A percentile compares a stretch with the other conserved stretches of the same genome.
phyloP scores from a whole-genome alignment of 2,113 vertebrate genomes.

The Sander vitreus region DNA sequence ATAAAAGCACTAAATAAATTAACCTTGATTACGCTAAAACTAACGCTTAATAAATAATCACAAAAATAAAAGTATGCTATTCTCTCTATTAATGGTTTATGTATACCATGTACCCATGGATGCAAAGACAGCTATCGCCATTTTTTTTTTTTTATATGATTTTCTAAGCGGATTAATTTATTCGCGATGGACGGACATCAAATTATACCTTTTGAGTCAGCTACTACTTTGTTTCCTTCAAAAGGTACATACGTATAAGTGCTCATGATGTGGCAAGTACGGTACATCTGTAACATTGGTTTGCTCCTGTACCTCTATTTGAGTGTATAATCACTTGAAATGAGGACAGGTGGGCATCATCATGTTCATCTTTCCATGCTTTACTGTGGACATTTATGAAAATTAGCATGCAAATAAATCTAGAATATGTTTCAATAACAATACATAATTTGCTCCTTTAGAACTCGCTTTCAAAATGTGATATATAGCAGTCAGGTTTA shows the following conservation, averaged over 20 bases:
- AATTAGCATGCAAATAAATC: neutral
- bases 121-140: neutral
- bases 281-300: neutral
- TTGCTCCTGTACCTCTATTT: neutral
- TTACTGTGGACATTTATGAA: neutral
- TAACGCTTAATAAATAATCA: too few species aligned
- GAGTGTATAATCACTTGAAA: neutral
- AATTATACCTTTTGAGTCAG: neutral
- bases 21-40: too few species aligned
- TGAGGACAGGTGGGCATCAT: neutral
- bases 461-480: neutral
- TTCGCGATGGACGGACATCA: too few species aligned
- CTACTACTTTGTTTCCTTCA: neutral
- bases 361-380: neutral
- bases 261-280: neutral
- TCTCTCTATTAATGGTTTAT: too few species aligned
- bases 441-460: neutral
- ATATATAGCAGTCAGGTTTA: neutral
- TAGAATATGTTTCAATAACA: neutral
- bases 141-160: too few species aligned
- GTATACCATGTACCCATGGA: neutral
- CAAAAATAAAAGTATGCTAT: too few species aligned
- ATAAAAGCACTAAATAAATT: too few species aligned
- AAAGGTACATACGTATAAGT: neutral
- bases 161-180: too few species aligned